Conservation (phyloP, 2,888 invertebrate genomes). For the Ceraclea dissimilis region DNA sequence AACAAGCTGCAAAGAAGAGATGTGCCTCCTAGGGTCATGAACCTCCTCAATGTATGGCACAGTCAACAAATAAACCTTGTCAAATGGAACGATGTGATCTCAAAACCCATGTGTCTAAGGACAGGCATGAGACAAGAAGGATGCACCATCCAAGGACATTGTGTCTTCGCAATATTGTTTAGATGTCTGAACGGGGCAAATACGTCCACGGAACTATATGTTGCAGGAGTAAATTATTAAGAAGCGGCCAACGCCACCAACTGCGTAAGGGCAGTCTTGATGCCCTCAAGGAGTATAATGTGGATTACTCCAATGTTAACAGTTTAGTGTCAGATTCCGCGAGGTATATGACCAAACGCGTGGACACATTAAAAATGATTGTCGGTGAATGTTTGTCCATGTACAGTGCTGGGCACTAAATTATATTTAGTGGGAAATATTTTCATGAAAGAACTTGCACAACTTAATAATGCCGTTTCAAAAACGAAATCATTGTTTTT, state of each 20-base stretch:
- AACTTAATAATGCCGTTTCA: not conserved
- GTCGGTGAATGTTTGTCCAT: not conserved
- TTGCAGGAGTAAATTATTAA: not conserved
- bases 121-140: too few relatives aligned
- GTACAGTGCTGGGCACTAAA: not conserved
- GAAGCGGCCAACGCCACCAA: not conserved
- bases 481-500: not conserved
- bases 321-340: constrained; percentile 5
- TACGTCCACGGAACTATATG: not conserved
- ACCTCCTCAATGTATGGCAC: too few relatives aligned
- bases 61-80: too few relatives aligned
- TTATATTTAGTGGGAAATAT: not conserved
- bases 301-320: not conserved
- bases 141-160: too few relatives aligned
- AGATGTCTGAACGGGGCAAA: not conserved
- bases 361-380: not conserved
- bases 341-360: constrained; percentile 3
- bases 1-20: too few relatives aligned
- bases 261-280: not conserved
- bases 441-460: too few relatives aligned
- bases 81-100: too few relatives aligned
- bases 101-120: too few relatives aligned
- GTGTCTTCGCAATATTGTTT: not conserved
- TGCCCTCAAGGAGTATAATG: constrained; percentile 3
- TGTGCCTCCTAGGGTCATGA: too few relatives aligned